A percentile compares a stretch with the other conserved stretches of the same genome.
Conservation (phyloP, 2,888 invertebrate species). For the Campoplex capitator region DNA sequence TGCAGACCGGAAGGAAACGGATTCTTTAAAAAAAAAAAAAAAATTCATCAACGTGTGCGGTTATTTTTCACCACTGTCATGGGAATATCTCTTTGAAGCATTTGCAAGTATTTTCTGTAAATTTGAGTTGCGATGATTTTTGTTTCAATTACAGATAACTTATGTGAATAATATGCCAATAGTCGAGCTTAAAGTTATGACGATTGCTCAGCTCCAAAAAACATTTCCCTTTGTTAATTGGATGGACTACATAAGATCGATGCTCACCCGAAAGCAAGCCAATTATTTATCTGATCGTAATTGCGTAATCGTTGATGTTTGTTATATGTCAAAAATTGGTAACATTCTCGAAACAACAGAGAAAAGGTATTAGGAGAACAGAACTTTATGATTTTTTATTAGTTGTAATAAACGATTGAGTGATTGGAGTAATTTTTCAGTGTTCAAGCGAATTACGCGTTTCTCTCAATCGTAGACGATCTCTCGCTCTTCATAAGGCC, state of each 20-base stretch:
- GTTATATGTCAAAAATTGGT: conserved; percentile 64
- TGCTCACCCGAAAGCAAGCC: conserved; percentile 67
- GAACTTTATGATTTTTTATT: neutral
- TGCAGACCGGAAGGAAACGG: no score
- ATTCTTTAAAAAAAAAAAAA: no score
- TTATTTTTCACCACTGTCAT: neutral
- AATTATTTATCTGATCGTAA: conserved; percentile 69
- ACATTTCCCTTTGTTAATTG: conserved; percentile 71
- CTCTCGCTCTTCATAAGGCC: conserved; percentile 67
- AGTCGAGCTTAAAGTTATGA: conserved; percentile 66
- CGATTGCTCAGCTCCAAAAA: conserved; percentile 66
- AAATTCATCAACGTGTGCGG: neutral
- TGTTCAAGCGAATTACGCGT: conserved; percentile 71
- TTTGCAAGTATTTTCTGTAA: no score
- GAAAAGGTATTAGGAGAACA: conserved; percentile 61
- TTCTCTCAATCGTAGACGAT: conserved; percentile 69
- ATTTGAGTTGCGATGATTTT: neutral
- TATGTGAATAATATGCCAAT: conserved; percentile 58
- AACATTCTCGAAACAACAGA: conserved; percentile 60
- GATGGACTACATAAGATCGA: conserved; percentile 70
- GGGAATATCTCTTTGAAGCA: neutral
- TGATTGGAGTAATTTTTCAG: conserved; percentile 27
- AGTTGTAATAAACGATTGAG: neutral
- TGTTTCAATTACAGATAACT: conserved; percentile 45
- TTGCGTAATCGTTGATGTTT: conserved; percentile 67